These are phyloP conservation scores for Galerucella nymphaeae DNA, from an alignment of 2,888 invertebrate species.

Conservation along the genomic window DNA sequence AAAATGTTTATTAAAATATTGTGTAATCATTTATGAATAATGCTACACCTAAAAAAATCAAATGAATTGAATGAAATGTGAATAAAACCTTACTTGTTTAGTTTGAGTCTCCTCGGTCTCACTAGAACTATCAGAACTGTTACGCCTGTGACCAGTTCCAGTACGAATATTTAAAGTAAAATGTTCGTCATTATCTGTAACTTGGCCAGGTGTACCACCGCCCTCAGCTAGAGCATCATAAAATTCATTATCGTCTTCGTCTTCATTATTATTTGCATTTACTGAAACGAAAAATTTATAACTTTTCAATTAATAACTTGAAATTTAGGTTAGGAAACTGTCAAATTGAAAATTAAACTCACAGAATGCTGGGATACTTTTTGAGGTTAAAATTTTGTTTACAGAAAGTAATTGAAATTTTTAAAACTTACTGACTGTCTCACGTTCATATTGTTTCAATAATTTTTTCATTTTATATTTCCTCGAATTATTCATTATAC, in stretches of 20 bases:
- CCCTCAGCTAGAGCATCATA: constrained; percentile 69
- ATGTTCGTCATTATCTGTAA: constrained; percentile 57
- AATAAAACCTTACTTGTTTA: constrained; percentile 59
- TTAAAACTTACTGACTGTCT: constrained; percentile 1
- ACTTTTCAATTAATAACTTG: not conserved
- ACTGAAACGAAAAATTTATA: constrained; percentile 57
- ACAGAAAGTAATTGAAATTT: not conserved
- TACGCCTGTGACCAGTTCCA: constrained; percentile 58
- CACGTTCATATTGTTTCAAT: not conserved
- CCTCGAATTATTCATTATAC: not conserved
- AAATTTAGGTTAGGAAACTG: constrained; percentile 3
- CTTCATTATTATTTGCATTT: constrained; percentile 71
- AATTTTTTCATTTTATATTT: constrained; percentile 11
- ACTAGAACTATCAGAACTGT: constrained; percentile 67
- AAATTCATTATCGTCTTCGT: constrained; percentile 83
- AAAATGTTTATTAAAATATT: too few species aligned
- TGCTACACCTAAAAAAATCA: too few species aligned
- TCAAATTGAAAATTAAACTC: not conserved
- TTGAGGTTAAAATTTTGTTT: constrained; percentile 2
- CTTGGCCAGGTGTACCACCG: constrained; percentile 64
- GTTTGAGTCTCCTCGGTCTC: constrained; percentile 67
- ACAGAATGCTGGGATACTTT: not conserved
- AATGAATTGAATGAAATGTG: too few species aligned
- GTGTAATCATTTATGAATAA: too few species aligned
- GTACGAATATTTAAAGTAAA: constrained; percentile 77